Evolutionary conservation across 2,888 invertebrate genomes (phyloP).

Genomic region (Drosophila meridionalis): DNA sequence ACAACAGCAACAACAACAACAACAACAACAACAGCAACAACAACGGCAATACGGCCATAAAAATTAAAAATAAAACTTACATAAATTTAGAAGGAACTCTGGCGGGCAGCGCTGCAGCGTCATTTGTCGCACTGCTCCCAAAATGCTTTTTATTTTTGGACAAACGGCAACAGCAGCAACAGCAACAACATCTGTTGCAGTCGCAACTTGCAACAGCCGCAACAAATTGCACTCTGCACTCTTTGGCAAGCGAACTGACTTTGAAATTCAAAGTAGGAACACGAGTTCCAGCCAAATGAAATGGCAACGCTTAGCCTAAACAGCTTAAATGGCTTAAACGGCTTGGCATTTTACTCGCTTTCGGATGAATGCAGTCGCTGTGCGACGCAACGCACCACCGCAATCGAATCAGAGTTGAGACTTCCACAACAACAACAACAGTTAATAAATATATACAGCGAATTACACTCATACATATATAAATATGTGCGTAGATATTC

Average conservation of each 20-base stretch:
- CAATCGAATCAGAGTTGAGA: constrained; percentile 11
- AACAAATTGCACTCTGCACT: constrained; percentile 22
- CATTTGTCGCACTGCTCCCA: constrained; percentile 73
- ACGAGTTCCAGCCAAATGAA: background rate
- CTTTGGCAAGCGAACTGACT: constrained; percentile 8
- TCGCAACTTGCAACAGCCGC: constrained; percentile 6
- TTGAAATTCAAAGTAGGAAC: constrained; percentile 10
- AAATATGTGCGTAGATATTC: background rate
- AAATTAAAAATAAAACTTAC: constrained; percentile 80
- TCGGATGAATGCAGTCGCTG: constrained; percentile 19
- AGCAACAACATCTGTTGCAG: constrained; percentile 26
- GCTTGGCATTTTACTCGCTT: constrained; percentile 13
- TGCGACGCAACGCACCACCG: background rate
- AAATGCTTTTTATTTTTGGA: constrained; percentile 77
- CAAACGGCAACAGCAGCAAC: constrained; percentile 32
- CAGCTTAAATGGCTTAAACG: constrained; percentile 9
- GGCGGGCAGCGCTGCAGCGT: constrained; percentile 19
- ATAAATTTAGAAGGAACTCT: constrained; percentile 71
- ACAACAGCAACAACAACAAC: constrained; percentile 10
- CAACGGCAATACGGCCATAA: constrained; percentile 45
- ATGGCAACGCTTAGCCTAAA: constrained; percentile 13
- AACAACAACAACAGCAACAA: constrained; percentile 28
- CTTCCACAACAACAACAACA: background rate
- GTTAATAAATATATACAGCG: constrained; percentile 37
- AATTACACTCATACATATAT: background rate